These are phyloP conservation scores for Pangasianodon hypophthalmus DNA, from an alignment of 2,113 vertebrate species.

Conservation along the genomic window DNA sequence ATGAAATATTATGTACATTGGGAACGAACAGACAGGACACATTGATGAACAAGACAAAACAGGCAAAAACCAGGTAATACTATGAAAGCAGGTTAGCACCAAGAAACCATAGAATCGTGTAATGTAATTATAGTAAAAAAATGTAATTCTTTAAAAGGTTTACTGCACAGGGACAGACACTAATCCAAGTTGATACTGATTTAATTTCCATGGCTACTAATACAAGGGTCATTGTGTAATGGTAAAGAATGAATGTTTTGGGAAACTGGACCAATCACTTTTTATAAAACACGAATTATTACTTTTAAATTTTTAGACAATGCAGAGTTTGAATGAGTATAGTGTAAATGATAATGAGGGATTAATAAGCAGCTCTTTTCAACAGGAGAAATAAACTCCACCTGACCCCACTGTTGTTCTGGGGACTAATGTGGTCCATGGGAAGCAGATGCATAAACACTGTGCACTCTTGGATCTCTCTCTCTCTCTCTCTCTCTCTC, in stretches of 20 bases:
- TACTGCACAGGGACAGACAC: background rate
- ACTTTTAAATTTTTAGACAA: background rate
- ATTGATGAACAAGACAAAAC: background rate
- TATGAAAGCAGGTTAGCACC: background rate
- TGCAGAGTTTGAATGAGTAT: background rate
- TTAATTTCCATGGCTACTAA: background rate
- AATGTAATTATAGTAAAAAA: no score
- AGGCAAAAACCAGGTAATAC: background rate
- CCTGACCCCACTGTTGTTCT: background rate
- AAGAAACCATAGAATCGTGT: background rate
- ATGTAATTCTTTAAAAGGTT: background rate
- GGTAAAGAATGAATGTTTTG: background rate
- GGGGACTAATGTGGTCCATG: background rate
- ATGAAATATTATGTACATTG: background rate
- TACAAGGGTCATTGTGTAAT: background rate
- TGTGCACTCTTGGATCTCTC: slow-evolving; percentile 5
- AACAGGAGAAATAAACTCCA: background rate
- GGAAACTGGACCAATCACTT: background rate
- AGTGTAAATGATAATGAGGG: slow-evolving; percentile 2
- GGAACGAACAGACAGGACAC: background rate
- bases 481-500: background rate
- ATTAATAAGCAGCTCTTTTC: background rate
- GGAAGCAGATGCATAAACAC: background rate
- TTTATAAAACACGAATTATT: background rate
- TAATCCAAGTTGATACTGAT: background rate